Conservation (phyloP, 2,888 invertebrate genomes). For the Troglohyphantes excavatus region DNA sequence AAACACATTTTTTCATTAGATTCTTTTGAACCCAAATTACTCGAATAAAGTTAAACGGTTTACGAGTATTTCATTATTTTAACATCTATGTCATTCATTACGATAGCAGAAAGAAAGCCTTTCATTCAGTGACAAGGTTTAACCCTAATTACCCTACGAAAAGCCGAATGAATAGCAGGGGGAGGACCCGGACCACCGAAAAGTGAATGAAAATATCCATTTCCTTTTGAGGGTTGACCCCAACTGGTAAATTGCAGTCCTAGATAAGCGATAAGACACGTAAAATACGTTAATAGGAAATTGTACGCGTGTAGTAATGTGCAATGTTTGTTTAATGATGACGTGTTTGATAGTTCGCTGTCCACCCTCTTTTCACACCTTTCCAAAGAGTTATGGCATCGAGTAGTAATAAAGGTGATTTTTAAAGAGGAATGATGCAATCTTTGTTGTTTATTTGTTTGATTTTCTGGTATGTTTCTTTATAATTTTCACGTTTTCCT, state of each 20-base stretch:
- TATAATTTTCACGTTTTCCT: neutral
- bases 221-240: slow-evolving; percentile 3
- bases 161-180: slow-evolving; percentile 23
- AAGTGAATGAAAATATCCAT: slow-evolving; percentile 46
- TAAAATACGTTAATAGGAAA: slow-evolving; percentile 19
- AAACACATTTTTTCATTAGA: too few species aligned
- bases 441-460: slow-evolving; percentile 35
- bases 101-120: neutral
- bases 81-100: slow-evolving; percentile 33
- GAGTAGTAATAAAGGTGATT: slow-evolving; percentile 13
- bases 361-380: slow-evolving; percentile 57
- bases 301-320: neutral
- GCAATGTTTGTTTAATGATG: slow-evolving; percentile 58
- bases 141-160: slow-evolving; percentile 56
- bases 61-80: slow-evolving; percentile 6
- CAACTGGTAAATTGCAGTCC: neutral
- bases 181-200: slow-evolving; percentile 22
- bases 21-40: neutral
- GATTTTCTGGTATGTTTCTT: neutral
- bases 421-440: slow-evolving; percentile 9
- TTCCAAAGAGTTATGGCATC: neutral
- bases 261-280: neutral
- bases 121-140: slow-evolving; percentile 45
- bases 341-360: slow-evolving; percentile 15
- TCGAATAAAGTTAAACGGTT: neutral